phyloP scores from a whole-genome alignment of 1,140 invertebrate genomes.

The Maniola jurtina region DNA sequence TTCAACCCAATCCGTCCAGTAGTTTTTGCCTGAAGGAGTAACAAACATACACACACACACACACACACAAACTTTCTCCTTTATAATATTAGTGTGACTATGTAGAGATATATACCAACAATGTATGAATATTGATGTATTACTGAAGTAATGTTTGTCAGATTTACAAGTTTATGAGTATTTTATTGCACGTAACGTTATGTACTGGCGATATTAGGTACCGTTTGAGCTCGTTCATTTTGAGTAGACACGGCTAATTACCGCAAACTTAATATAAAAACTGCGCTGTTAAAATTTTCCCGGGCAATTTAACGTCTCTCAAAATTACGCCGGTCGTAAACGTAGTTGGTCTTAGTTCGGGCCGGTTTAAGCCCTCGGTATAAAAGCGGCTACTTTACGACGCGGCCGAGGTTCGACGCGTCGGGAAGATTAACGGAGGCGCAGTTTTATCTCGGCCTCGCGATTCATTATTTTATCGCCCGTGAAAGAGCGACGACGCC shows the following conservation, averaged over 20 bases:
- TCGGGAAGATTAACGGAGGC: conserved; percentile 15
- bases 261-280: not conserved
- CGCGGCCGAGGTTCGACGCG: conserved; percentile 6
- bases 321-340: conserved; percentile 3
- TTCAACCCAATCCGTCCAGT: too few species aligned
- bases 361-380: not conserved
- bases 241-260: too few species aligned
- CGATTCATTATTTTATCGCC: conserved; percentile 23
- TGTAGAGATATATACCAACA: not conserved
- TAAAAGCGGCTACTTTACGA: conserved; percentile 3
- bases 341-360: not conserved
- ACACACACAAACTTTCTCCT: too few species aligned
- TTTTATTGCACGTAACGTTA: too few species aligned
- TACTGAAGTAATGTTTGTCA: too few species aligned
- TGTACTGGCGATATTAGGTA: too few species aligned
- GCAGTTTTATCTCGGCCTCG: conserved; percentile 14
- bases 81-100: too few species aligned
- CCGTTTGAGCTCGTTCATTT: too few species aligned
- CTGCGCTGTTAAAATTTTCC: not conserved
- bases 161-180: too few species aligned
- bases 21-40: too few species aligned
- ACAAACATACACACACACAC: too few species aligned
- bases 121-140: not conserved
- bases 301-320: not conserved
- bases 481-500: conserved; percentile 14